Base-by-base conservation (phyloP, 2,888 invertebrate genomes). In the Formica aserva region DNA sequence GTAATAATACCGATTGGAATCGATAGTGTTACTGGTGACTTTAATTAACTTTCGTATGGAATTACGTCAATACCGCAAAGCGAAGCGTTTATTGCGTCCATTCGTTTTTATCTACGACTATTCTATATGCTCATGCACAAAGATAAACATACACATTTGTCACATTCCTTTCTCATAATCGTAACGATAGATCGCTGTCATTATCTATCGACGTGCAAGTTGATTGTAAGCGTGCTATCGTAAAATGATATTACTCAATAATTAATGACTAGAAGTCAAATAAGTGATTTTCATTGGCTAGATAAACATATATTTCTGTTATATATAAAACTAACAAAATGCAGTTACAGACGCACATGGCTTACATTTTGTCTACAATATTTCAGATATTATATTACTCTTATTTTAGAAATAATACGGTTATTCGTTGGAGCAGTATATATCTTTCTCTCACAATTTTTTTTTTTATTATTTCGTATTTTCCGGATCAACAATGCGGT, bases 391-490 rank as follows among this genome's bases (percentile, higher is more conserved):
- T 35, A 8, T 13, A 0, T 63, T 75, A 35, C 32, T 75, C 32
- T 32, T 15, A 26, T 52, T 76, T 67, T 52, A 26, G 15, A 2
- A 76, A 35, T 35, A 67, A 52, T 35, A n/a, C 13, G 22, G 4
- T 48, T 48, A 22, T 32, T 15, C 18, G 6, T 57, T 13, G n/a
- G 32, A n/a, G 11, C 15, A 15, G 13, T 57, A 32, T 57, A 9
- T 52, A n/a, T 52, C n/a, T 52, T n/a, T n/a, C n/a, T 52, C n/a
- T 69, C 22, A 35, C 35, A 76, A 52, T 26, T 67, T 66, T 26
- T 66, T 26, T 76, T 48, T 69, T 22, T 69, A 57, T 32, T 71
- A 78, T 71, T 57, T 71, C 18, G 29, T 57, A 71, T 57, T 71
- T 78, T 41, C 22, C 32, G 41, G 38, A 78, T 78, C 57, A 57